Evolutionary conservation across 2,113 vertebrate species (phyloP).

Genomic region (Arizona elegans): DNA sequence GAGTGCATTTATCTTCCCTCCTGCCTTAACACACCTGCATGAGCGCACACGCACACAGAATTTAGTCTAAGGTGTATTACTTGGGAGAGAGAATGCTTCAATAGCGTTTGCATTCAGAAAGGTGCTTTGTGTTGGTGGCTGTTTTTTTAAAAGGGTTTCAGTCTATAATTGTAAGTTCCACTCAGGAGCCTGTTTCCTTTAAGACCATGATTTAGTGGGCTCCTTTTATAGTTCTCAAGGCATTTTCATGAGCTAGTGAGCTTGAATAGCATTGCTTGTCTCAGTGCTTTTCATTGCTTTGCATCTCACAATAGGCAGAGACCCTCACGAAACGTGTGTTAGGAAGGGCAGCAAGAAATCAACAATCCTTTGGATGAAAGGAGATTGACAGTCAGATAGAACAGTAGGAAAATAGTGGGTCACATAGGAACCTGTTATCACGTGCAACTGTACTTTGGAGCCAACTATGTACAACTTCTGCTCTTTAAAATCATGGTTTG

Average conservation of each 20-base stretch:
- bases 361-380: background rate
- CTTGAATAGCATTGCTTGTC: conserved; percentile 41
- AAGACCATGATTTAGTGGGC: conserved; percentile 15
- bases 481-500: conserved; percentile 46
- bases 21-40: background rate
- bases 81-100: conserved; percentile 15
- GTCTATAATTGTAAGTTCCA: background rate
- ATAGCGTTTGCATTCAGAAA: background rate
- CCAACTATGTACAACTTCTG: conserved; percentile 25
- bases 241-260: conserved; percentile 56
- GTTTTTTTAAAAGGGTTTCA: conserved; percentile 2
- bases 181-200: conserved; percentile 29
- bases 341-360: background rate
- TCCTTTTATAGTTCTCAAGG: conserved; percentile 41
- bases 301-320: conserved; percentile 10
- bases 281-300: conserved; percentile 46
- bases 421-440: conserved; percentile 10
- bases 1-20: background rate
- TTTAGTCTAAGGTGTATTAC: conserved; percentile 3
- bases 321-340: conserved; percentile 24
- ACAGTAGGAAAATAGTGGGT: conserved; percentile 21
- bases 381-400: background rate
- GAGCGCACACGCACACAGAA: background rate
- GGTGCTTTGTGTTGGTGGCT: conserved; percentile 3
- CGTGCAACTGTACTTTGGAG: conserved; percentile 8